Conservation (phyloP, 2,113 vertebrate genomes). For the Mohoua ochrocephala region DNA sequence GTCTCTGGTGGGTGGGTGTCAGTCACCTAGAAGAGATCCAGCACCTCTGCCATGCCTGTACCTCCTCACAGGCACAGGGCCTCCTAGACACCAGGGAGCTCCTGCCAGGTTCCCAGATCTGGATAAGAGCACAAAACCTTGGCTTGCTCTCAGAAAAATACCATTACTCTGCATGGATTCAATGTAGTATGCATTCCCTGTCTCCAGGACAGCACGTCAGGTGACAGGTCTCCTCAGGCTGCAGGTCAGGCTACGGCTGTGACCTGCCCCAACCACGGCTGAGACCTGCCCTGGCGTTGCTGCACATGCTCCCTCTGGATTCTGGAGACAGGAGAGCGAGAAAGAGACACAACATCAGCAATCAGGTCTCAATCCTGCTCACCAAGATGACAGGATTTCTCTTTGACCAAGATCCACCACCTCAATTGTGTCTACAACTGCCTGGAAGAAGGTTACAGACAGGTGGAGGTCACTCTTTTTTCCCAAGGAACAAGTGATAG, state of each 20-base stretch:
- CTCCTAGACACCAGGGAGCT: background rate
- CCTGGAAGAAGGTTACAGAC: background rate
- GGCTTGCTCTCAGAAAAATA: background rate
- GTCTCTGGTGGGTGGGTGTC: background rate
- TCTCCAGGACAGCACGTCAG: background rate
- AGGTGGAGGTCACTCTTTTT: background rate
- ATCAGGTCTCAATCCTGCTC: background rate
- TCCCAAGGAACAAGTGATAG: background rate
- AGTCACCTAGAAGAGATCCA: background rate
- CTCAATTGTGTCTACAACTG: too few relatives aligned
- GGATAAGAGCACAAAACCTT: background rate
- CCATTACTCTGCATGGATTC: background rate
- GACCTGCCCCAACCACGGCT: rapidly evolving
- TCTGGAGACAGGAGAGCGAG: background rate
- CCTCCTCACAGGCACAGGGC: background rate
- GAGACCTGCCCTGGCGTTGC: rapidly evolving
- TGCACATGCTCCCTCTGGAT: background rate
- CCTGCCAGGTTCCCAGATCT: background rate
- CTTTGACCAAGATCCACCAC: background rate
- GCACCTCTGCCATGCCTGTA: background rate
- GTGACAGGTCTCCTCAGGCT: background rate
- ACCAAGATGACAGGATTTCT: background rate
- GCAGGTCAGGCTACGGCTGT: rapidly evolving
- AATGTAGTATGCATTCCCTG: background rate
- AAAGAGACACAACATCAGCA: background rate